Percentiles rank a stretch among this genome's conserved stretches.
These are phyloP conservation scores for Hypsopygia costalis DNA, from an alignment of 2,888 invertebrate species.

Conservation along the genomic window DNA sequence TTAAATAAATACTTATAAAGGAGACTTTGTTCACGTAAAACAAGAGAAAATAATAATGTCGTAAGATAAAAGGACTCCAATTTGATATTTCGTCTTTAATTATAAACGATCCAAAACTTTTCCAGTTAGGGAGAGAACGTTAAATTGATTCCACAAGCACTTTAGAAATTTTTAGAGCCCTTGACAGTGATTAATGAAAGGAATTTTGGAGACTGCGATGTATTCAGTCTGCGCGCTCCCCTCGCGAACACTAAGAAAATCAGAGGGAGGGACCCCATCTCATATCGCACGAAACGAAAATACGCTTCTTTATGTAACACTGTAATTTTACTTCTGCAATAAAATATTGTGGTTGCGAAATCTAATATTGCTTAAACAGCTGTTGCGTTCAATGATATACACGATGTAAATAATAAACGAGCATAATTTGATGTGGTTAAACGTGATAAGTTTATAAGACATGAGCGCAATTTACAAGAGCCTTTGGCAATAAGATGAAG, in stretches of 20 bases:
- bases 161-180: constrained; percentile 71
- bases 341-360: constrained; percentile 54
- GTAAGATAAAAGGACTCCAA: constrained; percentile 37
- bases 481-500: constrained; percentile 53
- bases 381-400: constrained; percentile 38
- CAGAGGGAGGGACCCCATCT: constrained; percentile 48
- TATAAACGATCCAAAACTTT: constrained; percentile 61
- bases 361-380: constrained; percentile 50
- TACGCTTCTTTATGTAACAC: constrained; percentile 38
- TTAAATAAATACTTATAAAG: background rate
- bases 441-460: constrained; percentile 60
- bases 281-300: constrained; percentile 28
- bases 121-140: constrained; percentile 56
- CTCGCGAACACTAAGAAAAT: constrained; percentile 51
- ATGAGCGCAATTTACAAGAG: constrained; percentile 47
- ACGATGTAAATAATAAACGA: constrained; percentile 36
- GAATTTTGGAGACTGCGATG: constrained; percentile 62
- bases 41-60: constrained; percentile 3
- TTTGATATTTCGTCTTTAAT: constrained; percentile 71
- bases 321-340: constrained; percentile 55
- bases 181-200: constrained; percentile 77
- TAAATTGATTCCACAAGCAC: constrained; percentile 74
- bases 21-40: background rate
- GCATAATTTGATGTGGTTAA: constrained; percentile 58
- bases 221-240: constrained; percentile 43